Percentiles rank a stretch among this genome's conserved stretches.
Evolutionary conservation across 2,113 vertebrate genomes (phyloP).

Genomic region (Pteruthius melanotis): DNA sequence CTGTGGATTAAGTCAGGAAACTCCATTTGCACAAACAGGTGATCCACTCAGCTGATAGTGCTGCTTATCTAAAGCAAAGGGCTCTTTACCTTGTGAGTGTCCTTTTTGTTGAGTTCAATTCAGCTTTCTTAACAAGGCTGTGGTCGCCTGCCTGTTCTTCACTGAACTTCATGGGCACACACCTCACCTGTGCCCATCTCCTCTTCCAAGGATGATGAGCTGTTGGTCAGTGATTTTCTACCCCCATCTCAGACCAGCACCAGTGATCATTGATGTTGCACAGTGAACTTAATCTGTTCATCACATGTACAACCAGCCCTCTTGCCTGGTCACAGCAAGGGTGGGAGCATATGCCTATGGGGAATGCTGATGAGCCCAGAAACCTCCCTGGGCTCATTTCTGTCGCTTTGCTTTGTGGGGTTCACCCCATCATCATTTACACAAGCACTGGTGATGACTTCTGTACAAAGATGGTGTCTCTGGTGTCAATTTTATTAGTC

Average conservation of each 20-base stretch:
- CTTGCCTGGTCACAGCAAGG: background rate
- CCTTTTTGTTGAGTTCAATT: background rate
- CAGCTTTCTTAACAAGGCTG: background rate
- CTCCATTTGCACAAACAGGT: background rate
- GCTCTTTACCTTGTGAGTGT: background rate
- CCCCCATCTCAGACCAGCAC: background rate
- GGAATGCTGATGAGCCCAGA: background rate
- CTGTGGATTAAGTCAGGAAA: background rate
- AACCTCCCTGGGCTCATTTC: background rate
- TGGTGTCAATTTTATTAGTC: background rate
- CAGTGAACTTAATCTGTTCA: background rate
- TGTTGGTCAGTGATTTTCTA: background rate
- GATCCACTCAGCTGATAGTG: background rate
- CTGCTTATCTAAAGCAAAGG: background rate
- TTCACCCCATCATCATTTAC: background rate
- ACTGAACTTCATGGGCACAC: background rate
- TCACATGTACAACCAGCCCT: background rate
- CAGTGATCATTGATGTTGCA: background rate
- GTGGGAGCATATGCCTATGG: background rate
- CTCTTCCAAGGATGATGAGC: background rate
- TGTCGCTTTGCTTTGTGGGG: fast-evolving
- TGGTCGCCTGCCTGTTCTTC: background rate
- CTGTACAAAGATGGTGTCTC: background rate
- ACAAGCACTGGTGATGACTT: background rate
- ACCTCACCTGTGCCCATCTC: background rate